phyloP scores from a whole-genome alignment of 2,113 vertebrate genomes.

The Chaetodon auriga region DNA sequence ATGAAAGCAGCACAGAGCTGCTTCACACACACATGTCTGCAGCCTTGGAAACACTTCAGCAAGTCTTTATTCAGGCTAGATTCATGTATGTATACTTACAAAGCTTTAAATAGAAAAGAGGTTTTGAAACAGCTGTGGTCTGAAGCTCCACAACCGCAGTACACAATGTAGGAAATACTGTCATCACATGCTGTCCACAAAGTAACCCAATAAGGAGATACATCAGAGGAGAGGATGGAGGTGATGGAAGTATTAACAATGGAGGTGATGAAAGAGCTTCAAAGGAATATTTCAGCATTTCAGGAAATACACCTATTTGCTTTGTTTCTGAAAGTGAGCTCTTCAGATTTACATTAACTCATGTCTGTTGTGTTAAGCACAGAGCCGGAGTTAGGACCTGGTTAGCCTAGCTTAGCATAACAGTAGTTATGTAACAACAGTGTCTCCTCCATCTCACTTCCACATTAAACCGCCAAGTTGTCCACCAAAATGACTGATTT shows the following conservation, averaged over 20 bases:
- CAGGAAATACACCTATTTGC: background rate
- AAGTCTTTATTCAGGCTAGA: constrained; percentile 46
- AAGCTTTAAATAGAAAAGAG: constrained; percentile 5
- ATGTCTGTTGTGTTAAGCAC: no score
- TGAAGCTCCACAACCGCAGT: constrained; percentile 4
- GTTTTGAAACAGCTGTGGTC: constrained; percentile 11
- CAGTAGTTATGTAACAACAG: no score
- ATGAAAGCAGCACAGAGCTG: constrained; percentile 48
- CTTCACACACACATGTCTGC: constrained; percentile 60
- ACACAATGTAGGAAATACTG: constrained; percentile 25
- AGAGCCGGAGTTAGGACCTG: no score
- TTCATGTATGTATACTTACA: constrained; percentile 47
- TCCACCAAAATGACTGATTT: no score
- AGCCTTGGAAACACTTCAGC: constrained; percentile 70
- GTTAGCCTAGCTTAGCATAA: no score
- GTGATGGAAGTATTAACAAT: background rate
- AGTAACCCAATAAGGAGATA: background rate
- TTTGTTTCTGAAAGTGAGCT: no score
- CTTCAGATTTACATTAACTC: no score
- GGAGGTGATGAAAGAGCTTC: background rate
- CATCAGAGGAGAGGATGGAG: background rate
- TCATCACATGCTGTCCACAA: background rate
- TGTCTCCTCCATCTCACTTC: no score
- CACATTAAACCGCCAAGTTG: no score
- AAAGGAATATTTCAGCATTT: constrained; percentile 2